phyloP scores from a whole-genome alignment of 92 coral and sea anemone genomes.

The Porites lobata region DNA sequence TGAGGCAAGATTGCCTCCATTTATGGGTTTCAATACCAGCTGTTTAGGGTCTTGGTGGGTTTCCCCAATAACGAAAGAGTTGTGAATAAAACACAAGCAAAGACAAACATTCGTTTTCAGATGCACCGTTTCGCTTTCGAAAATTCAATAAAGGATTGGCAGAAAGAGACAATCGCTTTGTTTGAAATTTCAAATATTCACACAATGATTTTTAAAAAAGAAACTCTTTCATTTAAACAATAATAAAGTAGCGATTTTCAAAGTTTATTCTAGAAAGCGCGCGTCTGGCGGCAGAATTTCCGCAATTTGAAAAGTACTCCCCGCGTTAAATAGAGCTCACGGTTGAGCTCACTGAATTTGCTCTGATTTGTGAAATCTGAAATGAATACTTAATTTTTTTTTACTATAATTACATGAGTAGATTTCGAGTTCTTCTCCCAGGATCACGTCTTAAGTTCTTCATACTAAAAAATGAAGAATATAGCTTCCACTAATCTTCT shows the following conservation, averaged over 20 bases:
- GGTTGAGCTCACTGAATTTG: no score
- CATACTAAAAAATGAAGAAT: no score
- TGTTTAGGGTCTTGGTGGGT: constrained; percentile 26
- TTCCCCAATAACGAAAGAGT: constrained; percentile 45
- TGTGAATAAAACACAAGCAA: constrained; percentile 51
- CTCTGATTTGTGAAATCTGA: no score
- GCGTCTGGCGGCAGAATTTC: not conserved
- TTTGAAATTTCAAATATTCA: not conserved
- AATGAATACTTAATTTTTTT: no score
- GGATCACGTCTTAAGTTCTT: no score
- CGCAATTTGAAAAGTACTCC: no score
- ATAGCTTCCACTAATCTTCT: no score
- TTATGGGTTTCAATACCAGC: constrained; percentile 48
- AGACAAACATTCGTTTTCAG: constrained; percentile 3
- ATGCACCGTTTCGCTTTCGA: not conserved
- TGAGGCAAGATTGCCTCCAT: constrained; percentile 29
- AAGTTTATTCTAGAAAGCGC: not conserved
- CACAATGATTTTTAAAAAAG: not conserved
- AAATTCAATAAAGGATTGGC: not conserved
- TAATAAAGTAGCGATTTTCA: not conserved
- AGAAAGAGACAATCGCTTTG: not conserved
- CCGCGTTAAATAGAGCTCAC: no score
- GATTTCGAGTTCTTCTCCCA: no score
- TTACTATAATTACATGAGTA: no score
- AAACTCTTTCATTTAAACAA: not conserved